These are phyloP conservation scores for Adoxophyes honmai DNA, from an alignment of 1,140 invertebrate genomes.

Conservation along the genomic window DNA sequence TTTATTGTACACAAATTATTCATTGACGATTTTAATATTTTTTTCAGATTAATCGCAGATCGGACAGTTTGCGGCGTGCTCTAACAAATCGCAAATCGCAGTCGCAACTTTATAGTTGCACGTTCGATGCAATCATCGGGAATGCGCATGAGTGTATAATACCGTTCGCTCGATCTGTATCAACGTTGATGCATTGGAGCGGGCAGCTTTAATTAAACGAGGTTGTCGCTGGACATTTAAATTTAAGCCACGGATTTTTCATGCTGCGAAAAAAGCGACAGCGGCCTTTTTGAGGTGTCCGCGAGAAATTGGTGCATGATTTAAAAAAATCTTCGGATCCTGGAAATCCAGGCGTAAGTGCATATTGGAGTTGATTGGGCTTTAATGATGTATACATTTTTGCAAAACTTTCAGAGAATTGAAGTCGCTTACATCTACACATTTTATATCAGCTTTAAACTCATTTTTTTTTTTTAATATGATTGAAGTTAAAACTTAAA, in stretches of 20 bases:
- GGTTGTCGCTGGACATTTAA: slow-evolving; percentile 2
- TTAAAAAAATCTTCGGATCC: too few species aligned
- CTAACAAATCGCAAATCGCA: slow-evolving; percentile 34
- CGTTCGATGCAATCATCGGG: slow-evolving; percentile 47
- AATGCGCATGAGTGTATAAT: slow-evolving; percentile 40
- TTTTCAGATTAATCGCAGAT: not conserved
- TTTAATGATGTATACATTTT: too few species aligned
- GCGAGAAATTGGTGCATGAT: too few species aligned
- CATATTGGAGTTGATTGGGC: too few species aligned
- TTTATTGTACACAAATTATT: too few species aligned
- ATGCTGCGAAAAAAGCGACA: not conserved
- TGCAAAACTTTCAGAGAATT: too few species aligned
- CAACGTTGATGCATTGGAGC: slow-evolving; percentile 29
- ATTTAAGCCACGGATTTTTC: not conserved
- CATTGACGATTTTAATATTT: too few species aligned
- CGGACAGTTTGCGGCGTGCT: not conserved
- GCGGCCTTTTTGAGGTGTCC: not conserved
- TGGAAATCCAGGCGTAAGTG: too few species aligned
- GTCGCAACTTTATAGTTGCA: slow-evolving; percentile 30
- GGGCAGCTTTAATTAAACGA: slow-evolving; percentile 11
- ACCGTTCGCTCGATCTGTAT: slow-evolving; percentile 49
- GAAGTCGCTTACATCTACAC: too few species aligned
- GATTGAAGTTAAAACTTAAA: too few species aligned
- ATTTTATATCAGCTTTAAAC: too few species aligned
- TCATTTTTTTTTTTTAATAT: too few species aligned